Evolutionary conservation across 2,797 vertebrate genomes (phyloP).

Genomic region (Coracias cyanogaster): DNA sequence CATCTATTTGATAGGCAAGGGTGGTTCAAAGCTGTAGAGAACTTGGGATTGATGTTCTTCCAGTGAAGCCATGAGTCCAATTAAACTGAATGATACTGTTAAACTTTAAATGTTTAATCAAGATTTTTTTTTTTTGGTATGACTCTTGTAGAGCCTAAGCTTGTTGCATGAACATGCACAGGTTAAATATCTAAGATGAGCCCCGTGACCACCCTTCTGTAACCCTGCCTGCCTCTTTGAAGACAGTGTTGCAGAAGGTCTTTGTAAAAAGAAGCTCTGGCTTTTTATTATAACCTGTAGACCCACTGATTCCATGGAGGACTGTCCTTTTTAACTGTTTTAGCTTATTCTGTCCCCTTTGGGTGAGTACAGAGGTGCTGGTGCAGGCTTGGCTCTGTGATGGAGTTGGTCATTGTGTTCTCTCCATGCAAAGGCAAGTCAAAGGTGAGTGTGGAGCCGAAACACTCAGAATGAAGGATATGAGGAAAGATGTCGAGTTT

Average conservation of each 20-base stretch:
- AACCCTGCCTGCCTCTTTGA: neutral
- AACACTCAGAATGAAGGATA: neutral
- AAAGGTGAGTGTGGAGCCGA: fast-evolving
- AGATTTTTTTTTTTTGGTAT: neutral
- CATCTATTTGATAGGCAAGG: fast-evolving
- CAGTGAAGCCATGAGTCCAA: neutral
- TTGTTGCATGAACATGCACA: fast-evolving
- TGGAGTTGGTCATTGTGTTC: neutral
- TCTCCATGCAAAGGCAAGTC: neutral
- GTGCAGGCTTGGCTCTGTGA: neutral
- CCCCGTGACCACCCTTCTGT: neutral
- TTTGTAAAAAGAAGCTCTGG: fast-evolving
- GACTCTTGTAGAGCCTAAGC: neutral
- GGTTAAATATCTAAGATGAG: neutral
- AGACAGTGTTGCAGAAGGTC: neutral
- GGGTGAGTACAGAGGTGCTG: neutral
- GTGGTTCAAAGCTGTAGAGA: neutral
- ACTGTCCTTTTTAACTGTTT: neutral
- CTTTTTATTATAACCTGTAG: fast-evolving
- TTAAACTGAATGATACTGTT: neutral
- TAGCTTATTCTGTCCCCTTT: neutral
- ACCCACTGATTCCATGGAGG: fast-evolving
- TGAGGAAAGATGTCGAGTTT: neutral
- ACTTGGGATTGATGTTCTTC: neutral
- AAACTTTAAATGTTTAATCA: neutral